Evolutionary conservation across 2,797 vertebrate species (phyloP).

Genomic region (Anableps anableps): DNA sequence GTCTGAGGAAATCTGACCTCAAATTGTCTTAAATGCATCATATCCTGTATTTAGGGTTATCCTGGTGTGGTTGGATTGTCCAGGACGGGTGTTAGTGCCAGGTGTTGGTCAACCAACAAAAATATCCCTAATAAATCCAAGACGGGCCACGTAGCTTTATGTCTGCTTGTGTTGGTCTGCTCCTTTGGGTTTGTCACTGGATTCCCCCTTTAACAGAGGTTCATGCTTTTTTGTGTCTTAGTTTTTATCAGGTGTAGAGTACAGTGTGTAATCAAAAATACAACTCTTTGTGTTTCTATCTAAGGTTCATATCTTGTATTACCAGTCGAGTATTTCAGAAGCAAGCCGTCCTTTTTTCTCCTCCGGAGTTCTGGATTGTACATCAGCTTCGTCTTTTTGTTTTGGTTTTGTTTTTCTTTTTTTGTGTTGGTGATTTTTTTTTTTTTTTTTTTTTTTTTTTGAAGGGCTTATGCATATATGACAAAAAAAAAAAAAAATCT

Average conservation of each 20-base stretch:
- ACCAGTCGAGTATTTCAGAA: conserved; percentile 37
- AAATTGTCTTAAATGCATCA: background rate
- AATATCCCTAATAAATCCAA: conserved; percentile 7
- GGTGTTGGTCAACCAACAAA: background rate
- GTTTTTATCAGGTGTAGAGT: conserved; percentile 46
- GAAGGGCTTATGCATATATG: conserved; percentile 82
- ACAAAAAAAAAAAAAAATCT: conserved; percentile 48
- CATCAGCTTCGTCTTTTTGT: conserved; percentile 54
- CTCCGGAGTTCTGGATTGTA: conserved; percentile 69
- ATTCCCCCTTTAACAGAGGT: conserved; percentile 18
- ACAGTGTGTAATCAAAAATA: conserved; percentile 55
- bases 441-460: conserved; percentile 77
- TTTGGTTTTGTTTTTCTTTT: conserved; percentile 33
- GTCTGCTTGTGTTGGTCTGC: conserved; percentile 21
- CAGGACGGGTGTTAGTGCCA: background rate
- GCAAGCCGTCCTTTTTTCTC: conserved; percentile 24
- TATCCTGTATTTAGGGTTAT: background rate
- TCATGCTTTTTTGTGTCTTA: conserved; percentile 13
- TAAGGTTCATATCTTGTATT: conserved; percentile 37
- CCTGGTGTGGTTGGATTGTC: background rate
- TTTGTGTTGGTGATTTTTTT: conserved; percentile 72
- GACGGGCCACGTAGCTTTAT: conserved; percentile 21
- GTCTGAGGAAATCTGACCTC: background rate
- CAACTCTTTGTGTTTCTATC: conserved; percentile 33
- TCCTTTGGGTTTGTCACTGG: conserved; percentile 3